Evolutionary conservation across 2,113 vertebrate species (phyloP).

Genomic region (Zosterops lateralis): DNA sequence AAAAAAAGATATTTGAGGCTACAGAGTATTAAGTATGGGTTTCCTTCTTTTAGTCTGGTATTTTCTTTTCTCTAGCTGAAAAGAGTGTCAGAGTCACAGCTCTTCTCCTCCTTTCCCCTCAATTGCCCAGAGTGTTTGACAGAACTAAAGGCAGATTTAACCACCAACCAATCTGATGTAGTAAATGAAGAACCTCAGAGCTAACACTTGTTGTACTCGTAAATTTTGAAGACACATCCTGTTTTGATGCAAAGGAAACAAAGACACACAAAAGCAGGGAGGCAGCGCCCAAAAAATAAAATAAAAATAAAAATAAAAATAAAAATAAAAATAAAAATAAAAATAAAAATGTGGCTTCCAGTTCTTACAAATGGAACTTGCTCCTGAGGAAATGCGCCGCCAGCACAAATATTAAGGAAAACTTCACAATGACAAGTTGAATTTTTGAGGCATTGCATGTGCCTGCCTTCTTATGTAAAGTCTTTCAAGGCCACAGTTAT

Average conservation of each 20-base stretch:
- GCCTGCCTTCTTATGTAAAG: not conserved
- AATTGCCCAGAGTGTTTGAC: not conserved
- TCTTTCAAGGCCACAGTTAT: not conserved
- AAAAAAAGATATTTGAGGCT: not conserved
- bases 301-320: not conserved
- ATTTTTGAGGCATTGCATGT: not conserved
- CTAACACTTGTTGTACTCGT: not conserved
- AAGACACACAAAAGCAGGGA: not conserved
- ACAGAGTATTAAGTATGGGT: not conserved
- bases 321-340: too few relatives aligned
- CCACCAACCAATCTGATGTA: not conserved
- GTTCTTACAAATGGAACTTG: not conserved
- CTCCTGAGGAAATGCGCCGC: accelerated
- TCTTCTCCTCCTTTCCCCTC: not conserved
- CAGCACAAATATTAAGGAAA: not conserved
- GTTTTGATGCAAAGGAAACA: not conserved
- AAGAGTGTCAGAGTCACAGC: not conserved
- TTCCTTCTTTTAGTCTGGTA: not conserved
- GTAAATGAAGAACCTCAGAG: not conserved
- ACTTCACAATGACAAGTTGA: accelerated
- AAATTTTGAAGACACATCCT: not conserved
- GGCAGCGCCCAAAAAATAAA: not conserved
- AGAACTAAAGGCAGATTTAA: not conserved
- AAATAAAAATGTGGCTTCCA: accelerated
- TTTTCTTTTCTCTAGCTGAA: not conserved